These are phyloP conservation scores for Calcarius lapponicus DNA, from an alignment of 2,797 vertebrate species.

Conservation along the genomic window DNA sequence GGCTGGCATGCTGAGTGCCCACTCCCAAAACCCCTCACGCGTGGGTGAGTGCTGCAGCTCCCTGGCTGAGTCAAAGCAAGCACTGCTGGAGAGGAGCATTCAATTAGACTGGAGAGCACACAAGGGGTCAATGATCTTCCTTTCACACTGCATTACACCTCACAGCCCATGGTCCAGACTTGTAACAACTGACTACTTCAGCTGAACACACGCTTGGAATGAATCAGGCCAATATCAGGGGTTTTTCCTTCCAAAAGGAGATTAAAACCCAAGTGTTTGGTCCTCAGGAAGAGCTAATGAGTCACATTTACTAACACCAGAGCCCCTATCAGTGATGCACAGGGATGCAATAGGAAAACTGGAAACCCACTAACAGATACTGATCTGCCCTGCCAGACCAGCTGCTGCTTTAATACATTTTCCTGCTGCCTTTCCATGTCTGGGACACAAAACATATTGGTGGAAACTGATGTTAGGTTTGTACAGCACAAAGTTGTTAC, in stretches of 20 bases:
- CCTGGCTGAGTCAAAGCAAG: not conserved
- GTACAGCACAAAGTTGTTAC: not conserved
- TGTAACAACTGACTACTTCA: not conserved
- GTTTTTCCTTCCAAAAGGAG: not conserved
- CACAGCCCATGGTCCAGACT: not conserved
- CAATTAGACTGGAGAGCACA: slow-evolving; percentile 42
- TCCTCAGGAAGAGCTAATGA: not conserved
- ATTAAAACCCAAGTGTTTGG: not conserved
- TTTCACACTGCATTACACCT: slow-evolving; percentile 48
- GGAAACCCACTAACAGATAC: not conserved
- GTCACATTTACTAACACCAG: not conserved
- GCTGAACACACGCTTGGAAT: not conserved
- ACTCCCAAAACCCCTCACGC: not conserved
- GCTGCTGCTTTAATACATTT: slow-evolving; percentile 13
- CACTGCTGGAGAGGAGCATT: slow-evolving; percentile 10
- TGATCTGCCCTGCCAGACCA: not conserved
- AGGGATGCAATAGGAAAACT: not conserved
- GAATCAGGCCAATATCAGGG: not conserved
- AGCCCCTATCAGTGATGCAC: not conserved
- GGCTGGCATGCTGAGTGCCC: fast-evolving
- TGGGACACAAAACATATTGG: not conserved
- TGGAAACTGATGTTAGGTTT: not conserved
- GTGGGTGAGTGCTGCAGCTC: not conserved
- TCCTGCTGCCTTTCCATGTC: not conserved
- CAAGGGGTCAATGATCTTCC: slow-evolving; percentile 34